Conservation (phyloP, 2,797 vertebrate species). For the Chaenodraco wilsoni region DNA sequence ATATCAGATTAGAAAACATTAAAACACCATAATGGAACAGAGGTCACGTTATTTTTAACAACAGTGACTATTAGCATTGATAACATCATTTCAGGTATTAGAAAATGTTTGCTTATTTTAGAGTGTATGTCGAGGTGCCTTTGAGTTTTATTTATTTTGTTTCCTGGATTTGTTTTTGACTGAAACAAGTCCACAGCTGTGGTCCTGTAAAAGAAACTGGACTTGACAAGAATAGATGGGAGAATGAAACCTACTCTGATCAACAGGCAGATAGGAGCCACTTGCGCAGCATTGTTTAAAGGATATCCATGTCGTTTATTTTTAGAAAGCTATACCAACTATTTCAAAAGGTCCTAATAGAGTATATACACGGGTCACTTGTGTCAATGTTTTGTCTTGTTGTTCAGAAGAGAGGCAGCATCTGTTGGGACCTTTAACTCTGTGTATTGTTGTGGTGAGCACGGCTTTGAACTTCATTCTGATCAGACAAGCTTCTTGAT, state of each 20-base stretch:
- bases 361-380: slow-evolving; percentile 48
- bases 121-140: background rate
- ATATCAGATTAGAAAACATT: background rate
- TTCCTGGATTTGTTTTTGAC: background rate
- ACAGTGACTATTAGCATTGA: background rate
- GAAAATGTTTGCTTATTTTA: background rate
- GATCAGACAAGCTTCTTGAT: slow-evolving; percentile 68
- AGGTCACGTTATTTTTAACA: background rate
- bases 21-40: background rate
- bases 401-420: slow-evolving; percentile 43
- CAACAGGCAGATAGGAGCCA: slow-evolving; percentile 69
- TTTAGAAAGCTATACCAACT: slow-evolving; percentile 75
- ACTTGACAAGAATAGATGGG: slow-evolving; percentile 64
- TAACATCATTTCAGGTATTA: background rate
- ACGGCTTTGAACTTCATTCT: slow-evolving; percentile 60
- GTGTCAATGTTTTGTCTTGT: slow-evolving; percentile 53
- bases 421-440: slow-evolving; percentile 59
- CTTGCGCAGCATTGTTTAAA: slow-evolving; percentile 76
- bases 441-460: slow-evolving; percentile 48
- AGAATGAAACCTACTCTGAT: slow-evolving; percentile 66
- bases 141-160: background rate
- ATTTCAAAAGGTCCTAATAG: slow-evolving; percentile 73
- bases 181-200: slow-evolving; percentile 7
- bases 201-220: slow-evolving; percentile 21
- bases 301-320: slow-evolving; percentile 72